Evolutionary conservation across 2,888 invertebrate genomes (phyloP).

Genomic region (Sarcophaga rosellei): DNA sequence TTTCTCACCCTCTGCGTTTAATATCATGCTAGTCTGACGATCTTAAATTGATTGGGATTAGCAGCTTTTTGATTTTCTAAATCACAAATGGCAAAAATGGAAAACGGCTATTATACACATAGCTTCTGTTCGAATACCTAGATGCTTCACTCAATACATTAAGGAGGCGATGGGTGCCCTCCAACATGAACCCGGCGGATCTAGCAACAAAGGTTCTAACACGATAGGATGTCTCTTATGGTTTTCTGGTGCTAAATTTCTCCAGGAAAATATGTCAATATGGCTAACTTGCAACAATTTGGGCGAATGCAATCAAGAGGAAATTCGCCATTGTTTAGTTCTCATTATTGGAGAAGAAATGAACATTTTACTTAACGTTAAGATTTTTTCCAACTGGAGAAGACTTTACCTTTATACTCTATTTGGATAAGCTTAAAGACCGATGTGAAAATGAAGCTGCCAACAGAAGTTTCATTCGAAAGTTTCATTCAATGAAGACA

Average conservation of each 20-base stretch:
- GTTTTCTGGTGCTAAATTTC: constrained; percentile 23
- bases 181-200: constrained; percentile 8
- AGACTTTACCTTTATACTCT: constrained; percentile 10
- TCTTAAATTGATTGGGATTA: too few species aligned
- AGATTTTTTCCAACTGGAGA: constrained; percentile 45
- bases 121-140: not conserved
- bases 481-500: constrained; percentile 9
- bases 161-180: constrained; percentile 29
- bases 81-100: constrained; percentile 42
- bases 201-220: not conserved
- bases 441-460: not conserved
- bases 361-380: not conserved
- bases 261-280: not conserved
- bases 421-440: not conserved
- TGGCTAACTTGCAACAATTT: not conserved
- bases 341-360: not conserved
- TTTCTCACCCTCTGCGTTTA: constrained; percentile 62
- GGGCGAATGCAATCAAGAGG: not conserved
- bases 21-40: constrained; percentile 6
- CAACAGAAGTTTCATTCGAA: constrained; percentile 7
- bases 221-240: not conserved
- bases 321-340: not conserved
- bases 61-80: not conserved
- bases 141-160: constrained; percentile 5
- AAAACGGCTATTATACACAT: constrained; percentile 1